Conservation (phyloP, 2,113 vertebrate species). For the Macrotus californicus region DNA sequence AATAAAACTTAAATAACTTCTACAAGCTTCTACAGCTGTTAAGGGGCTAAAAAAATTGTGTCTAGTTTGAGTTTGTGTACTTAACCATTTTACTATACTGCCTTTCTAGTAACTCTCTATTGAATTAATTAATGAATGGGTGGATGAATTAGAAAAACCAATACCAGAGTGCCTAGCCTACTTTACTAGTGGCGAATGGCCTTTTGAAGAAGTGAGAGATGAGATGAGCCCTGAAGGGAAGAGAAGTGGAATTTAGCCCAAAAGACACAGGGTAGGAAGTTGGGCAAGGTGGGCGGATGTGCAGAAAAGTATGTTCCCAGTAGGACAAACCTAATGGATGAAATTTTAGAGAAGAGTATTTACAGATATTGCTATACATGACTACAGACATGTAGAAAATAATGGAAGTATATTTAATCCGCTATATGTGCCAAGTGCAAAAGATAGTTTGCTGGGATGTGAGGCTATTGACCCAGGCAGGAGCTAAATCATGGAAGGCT, state of each 20-base stretch:
- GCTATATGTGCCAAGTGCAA: not conserved
- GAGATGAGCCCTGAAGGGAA: not conserved
- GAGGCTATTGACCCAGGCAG: not conserved
- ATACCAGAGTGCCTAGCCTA: not conserved
- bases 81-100: not conserved
- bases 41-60: not conserved
- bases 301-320: not conserved
- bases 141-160: not conserved
- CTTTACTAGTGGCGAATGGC: not conserved
- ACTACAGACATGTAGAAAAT: not conserved
- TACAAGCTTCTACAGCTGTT: not conserved
- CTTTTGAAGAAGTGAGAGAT: not conserved
- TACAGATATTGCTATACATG: not conserved
- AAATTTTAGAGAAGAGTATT: not conserved
- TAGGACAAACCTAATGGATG: not conserved
- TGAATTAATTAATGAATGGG: not conserved
- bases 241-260: not conserved
- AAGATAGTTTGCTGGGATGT: not conserved
- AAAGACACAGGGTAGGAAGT: not conserved
- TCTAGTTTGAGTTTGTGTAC: not conserved
- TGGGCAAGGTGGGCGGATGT: not conserved
- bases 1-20: not conserved
- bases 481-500: not conserved
- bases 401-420: not conserved
- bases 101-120: not conserved